Conservation (phyloP, 1,140 invertebrate genomes). For the Drosophila jambulina region DNA sequence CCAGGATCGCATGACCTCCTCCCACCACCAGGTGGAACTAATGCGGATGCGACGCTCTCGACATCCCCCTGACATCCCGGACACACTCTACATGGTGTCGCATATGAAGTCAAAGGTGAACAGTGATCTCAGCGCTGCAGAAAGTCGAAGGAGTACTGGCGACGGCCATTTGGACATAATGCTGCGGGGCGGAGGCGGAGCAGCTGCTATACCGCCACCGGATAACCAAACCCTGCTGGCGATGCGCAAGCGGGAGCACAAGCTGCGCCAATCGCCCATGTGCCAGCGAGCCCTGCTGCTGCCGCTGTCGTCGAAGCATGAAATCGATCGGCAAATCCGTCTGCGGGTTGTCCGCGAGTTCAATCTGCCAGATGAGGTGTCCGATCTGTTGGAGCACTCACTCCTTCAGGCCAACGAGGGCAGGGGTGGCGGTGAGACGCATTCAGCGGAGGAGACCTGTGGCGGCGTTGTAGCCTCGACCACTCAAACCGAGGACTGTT, state of each 20-base stretch:
- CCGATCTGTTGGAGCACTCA: slow-evolving; percentile 91
- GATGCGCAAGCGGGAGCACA: slow-evolving; percentile 94
- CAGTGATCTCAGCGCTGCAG: slow-evolving; percentile 86
- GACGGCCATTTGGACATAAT: slow-evolving; percentile 88
- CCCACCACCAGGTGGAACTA: slow-evolving; percentile 89
- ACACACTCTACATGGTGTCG: slow-evolving; percentile 96
- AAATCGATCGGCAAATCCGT: slow-evolving; percentile 92
- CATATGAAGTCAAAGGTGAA: slow-evolving; percentile 78
- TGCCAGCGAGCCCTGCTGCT: slow-evolving; percentile 91
- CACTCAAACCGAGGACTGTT: slow-evolving; percentile 46
- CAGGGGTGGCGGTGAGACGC: slow-evolving; percentile 5
- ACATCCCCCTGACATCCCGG: slow-evolving; percentile 92
- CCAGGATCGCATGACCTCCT: slow-evolving; percentile 91
- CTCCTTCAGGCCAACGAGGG: slow-evolving; percentile 55
- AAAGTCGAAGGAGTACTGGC: slow-evolving; percentile 86
- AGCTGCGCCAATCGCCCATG: slow-evolving; percentile 92
- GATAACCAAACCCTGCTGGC: slow-evolving; percentile 90
- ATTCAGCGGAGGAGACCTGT: slow-evolving; percentile 39
- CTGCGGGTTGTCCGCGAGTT: slow-evolving; percentile 96
- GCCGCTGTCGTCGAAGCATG: slow-evolving; percentile 90
- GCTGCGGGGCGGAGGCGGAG: slow-evolving; percentile 80
- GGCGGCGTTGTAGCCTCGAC: slow-evolving; percentile 21
- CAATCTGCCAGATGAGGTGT: slow-evolving; percentile 95
- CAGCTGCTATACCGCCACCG: slow-evolving; percentile 89
- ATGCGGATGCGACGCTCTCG: slow-evolving; percentile 90